phyloP scores from a whole-genome alignment of 2,797 vertebrate species.

The Microchirus variegatus region DNA sequence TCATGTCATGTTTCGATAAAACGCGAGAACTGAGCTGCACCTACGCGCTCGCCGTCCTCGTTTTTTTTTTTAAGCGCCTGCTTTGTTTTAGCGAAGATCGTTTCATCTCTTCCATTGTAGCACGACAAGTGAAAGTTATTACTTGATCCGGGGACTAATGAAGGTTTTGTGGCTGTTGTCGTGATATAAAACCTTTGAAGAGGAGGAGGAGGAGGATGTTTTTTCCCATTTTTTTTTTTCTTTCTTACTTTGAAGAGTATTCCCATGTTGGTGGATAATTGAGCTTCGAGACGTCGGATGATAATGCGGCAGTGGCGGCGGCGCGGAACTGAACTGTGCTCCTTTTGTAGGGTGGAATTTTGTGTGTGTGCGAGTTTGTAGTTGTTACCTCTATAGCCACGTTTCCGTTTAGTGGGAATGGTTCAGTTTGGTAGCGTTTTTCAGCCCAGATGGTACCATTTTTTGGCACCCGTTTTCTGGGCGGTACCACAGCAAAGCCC shows the following conservation, averaged over 20 bases:
- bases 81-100: too few relatives aligned
- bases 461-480: too few relatives aligned
- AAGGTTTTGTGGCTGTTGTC: too few relatives aligned
- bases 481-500: too few relatives aligned
- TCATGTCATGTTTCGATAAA: neutral
- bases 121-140: neutral
- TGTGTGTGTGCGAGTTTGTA: neutral
- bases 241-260: slow-evolving; percentile 4
- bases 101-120: neutral
- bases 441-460: too few relatives aligned
- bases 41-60: neutral
- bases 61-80: neutral
- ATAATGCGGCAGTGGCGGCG: neutral
- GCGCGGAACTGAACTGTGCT: neutral
- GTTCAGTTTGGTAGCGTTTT: too few relatives aligned
- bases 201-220: slow-evolving; percentile 9
- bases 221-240: neutral
- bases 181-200: neutral
- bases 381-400: neutral
- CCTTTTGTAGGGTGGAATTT: slow-evolving; percentile 10
- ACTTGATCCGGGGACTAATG: too few relatives aligned
- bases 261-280: neutral
- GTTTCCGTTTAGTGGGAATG: too few relatives aligned
- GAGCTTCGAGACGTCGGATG: slow-evolving; percentile 19
- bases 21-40: neutral